Evolutionary conservation across 2,888 invertebrate species (phyloP), one percentile per base, ranked within the genome.

Genomic region (Boloria selene): DNA sequence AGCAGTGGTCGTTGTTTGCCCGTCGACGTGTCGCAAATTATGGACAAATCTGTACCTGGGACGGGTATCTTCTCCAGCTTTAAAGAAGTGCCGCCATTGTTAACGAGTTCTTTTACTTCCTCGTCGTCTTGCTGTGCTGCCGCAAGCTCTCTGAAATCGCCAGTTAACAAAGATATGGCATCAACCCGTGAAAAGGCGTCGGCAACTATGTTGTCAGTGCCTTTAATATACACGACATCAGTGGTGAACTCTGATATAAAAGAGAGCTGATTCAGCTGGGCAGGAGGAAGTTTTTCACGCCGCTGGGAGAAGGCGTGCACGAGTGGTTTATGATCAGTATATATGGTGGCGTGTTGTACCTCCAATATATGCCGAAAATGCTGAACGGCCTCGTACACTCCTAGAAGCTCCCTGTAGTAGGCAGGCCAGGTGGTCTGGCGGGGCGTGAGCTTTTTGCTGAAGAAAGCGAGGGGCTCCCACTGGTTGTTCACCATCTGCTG

Each of bases 241-340:
- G 76, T 77, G 0, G 76, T 74, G 22, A 76, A 77, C 67, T 75
- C 72, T 2, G 56, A 44, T 0, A 76, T 76, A 42, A 74, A 77
- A 1, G 68, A 58, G 4, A 73, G 55, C 17, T 76, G 72, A 49
- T 72, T 73, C 0, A 73, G 65, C 44, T 75, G 77, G 0, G 53
- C 6, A 0, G 78, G 78, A 1, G 74, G 67, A 1, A 72, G 47
- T 45, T 74, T 73, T 18, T 75, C 72, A 0, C 68, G 68, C 13
- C 58, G 52, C 10, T 70, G 67, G 5, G 14, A 1, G 50, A 73
- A 76, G 13, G 73, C 75, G 38, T 65, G 73, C 0, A 69, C 2
- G 3, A 73, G 17, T 0, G 73, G 74, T 50, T 75, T 74, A 16
- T 74, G 74, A 17, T 73, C 73, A 0, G 73, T 73, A n/a, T 62